Evolutionary conservation across 1,140 invertebrate species (phyloP), one percentile per base, ranked within the genome.

Genomic region (Drosophila arizonae): DNA sequence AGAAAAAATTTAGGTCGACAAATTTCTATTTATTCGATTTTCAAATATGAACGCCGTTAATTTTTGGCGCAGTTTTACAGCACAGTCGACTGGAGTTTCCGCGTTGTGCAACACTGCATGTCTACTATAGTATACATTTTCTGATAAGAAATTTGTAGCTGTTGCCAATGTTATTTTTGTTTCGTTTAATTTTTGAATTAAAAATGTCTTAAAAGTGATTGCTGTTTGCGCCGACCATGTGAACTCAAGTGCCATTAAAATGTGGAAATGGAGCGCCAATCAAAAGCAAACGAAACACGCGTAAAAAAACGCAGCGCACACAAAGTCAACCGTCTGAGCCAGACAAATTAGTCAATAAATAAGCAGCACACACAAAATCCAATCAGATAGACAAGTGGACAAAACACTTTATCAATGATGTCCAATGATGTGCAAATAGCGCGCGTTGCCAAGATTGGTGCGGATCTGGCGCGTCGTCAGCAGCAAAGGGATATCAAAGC

Each of bases 381-480:
- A 43, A 33, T 8, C 50, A 61, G 41, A 54, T 43, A 43, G 57
- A 26, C 26, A n/a, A 4, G 17, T 6, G 41, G 15, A 21, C 52
- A 17, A 33, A 43, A 15, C 43, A 50, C 1, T 24, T 4, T 30
- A 55, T 26, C 28, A 15, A 78, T 39, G n/a, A 90, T 90, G 85
- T 86, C 86, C 10, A 90, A 91, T 48, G 90, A 91, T 72, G 90
- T 91, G n/a, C 89, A 91, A 65, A 61, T 90, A n/a, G 90, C 90
- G n/a, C 74, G 80, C n/a, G 80, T 90, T 6, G 78, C 90, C 48
- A 90, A 86, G 51, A 90, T 89, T 50, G 45, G 51, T 36, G 67
- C 62, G 30, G 89, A 79, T 46, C 75, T 72, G 11, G 65, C 62
- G 1, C 77, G 81, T 9, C 62, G 85, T 28, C 33, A 77, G 50